phyloP scores from a whole-genome alignment of 2,113 vertebrate species.

The Xenotilapia caudafasciata region DNA sequence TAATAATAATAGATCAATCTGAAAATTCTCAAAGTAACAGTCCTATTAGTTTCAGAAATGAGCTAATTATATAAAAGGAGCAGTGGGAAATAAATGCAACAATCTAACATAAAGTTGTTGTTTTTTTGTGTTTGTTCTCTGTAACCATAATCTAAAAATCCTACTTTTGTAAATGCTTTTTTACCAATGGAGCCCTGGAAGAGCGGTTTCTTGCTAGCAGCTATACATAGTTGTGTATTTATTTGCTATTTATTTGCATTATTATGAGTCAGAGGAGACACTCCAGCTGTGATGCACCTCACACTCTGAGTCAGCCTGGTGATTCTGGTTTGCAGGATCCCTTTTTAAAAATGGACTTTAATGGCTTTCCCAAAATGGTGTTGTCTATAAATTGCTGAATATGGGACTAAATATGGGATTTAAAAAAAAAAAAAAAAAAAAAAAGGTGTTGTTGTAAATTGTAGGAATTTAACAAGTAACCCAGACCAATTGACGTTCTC shows the following conservation, averaged over 20 bases:
- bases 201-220: background rate
- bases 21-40: background rate
- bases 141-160: background rate
- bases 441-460: background rate
- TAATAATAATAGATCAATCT: background rate
- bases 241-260: background rate
- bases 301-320: background rate
- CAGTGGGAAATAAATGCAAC: background rate
- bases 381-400: background rate
- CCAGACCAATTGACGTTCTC: background rate
- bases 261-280: background rate
- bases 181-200: background rate
- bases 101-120: background rate
- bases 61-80: background rate
- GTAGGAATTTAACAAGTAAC: background rate
- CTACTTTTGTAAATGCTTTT: background rate
- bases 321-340: background rate
- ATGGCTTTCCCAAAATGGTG: background rate
- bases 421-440: rapidly evolving
- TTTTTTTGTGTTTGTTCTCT: background rate
- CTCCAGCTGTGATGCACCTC: background rate
- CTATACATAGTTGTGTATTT: background rate
- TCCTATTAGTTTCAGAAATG: background rate
- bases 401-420: background rate
- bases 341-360: background rate